phyloP scores from a whole-genome alignment of 2,888 invertebrate species.

The Mimachlamys varia region DNA sequence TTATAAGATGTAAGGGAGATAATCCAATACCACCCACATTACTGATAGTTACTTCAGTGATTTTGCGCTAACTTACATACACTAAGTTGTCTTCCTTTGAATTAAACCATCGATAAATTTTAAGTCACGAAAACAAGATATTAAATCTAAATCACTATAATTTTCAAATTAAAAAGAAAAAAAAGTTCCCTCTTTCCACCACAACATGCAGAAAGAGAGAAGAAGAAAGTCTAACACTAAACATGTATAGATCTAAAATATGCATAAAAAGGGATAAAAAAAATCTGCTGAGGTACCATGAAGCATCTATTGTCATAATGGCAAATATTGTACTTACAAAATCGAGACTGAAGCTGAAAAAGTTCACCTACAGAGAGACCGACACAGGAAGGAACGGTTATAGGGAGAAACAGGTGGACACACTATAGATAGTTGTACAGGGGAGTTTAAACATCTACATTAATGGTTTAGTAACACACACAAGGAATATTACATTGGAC shows the following conservation, averaged over 20 bases:
- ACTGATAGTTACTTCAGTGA: neutral
- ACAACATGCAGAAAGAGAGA: neutral
- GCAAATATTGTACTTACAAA: neutral
- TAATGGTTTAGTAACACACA: too few species aligned
- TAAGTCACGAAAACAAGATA: neutral
- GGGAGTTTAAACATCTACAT: too few species aligned
- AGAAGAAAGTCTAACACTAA: neutral
- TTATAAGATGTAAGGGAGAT: too few species aligned
- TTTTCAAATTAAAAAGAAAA: neutral
- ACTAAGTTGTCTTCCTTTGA: neutral
- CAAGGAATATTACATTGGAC: too few species aligned
- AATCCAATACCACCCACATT: too few species aligned
- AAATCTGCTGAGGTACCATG: neutral
- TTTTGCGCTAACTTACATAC: neutral
- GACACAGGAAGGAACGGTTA: neutral
- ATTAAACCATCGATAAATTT: neutral
- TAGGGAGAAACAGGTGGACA: neutral
- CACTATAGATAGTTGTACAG: too few species aligned
- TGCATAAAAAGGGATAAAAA: neutral
- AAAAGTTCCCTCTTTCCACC: neutral
- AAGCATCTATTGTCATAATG: neutral
- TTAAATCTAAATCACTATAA: too few species aligned
- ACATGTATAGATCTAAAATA: neutral
- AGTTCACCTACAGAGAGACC: neutral
- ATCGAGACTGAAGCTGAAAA: slow-evolving; percentile 5